phyloP scores from a whole-genome alignment of 2,113 vertebrate species.

The Isurus oxyrinchus region DNA sequence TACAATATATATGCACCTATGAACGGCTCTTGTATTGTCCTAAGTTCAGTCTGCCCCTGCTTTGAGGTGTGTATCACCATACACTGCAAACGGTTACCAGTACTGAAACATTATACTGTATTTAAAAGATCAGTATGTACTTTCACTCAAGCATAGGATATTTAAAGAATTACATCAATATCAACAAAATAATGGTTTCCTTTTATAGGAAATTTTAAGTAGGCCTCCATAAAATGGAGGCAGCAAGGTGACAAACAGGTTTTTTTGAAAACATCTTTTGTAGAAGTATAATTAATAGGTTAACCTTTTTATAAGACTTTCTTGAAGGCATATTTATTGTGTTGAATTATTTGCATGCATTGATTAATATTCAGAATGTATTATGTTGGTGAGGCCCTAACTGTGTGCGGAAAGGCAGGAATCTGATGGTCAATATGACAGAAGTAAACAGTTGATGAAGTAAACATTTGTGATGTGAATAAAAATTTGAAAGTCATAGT shows the following conservation, averaged over 20 bases:
- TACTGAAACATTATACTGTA: neutral
- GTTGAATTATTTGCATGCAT: neutral
- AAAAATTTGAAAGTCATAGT: neutral
- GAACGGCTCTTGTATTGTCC: neutral
- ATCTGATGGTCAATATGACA: neutral
- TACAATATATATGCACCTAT: neutral
- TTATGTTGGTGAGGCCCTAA: neutral
- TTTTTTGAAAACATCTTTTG: neutral
- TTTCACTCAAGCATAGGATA: neutral
- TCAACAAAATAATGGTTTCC: neutral
- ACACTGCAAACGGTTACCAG: neutral
- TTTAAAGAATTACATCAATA: neutral
- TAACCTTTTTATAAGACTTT: neutral
- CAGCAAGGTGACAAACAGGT: neutral
- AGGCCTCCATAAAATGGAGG: neutral
- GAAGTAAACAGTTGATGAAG: neutral
- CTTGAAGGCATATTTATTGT: neutral
- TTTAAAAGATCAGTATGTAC: constrained; percentile 8
- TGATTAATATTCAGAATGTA: neutral
- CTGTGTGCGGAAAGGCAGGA: neutral
- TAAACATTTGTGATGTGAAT: neutral
- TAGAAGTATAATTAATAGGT: neutral
- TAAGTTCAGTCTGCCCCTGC: neutral
- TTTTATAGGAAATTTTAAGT: no score
- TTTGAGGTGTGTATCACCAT: neutral